Base-by-base conservation (phyloP, 2,113 vertebrate species). In the Amphilophus citrinellus region DNA sequence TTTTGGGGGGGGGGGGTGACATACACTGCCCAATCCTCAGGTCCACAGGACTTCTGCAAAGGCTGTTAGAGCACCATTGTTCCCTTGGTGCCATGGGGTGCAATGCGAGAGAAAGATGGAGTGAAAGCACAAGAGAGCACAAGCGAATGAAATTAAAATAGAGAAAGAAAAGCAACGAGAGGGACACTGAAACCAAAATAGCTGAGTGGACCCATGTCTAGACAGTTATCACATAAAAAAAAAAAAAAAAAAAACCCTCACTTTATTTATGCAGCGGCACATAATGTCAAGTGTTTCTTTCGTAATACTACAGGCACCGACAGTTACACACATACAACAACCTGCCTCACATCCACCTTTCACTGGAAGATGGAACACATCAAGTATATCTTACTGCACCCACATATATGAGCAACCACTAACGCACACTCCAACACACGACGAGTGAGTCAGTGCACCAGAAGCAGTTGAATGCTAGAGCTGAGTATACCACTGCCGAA, bases 1-100 rank as follows among this genome's bases (percentile, higher is more conserved):
- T 24, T 66, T 66, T 2, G 5, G 30, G 30, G 24, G 24, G 24
- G 24, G 24, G 24, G 24, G 24, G 24, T 2, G 22, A n/a, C n/a
- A n/a, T n/a, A n/a, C n/a, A n/a, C n/a, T n/a, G n/a, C n/a, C n/a
- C n/a, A n/a, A 2, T 83, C 86, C 80, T 80, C 85, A 61, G 35
- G 68, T 84, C 58, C 79, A 77, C n/a, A n/a, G 68, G 61, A 84
- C 84, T 85, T 79, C 68, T 84, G 84, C 82, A 86, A 89, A 91
- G 84, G 83, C 61, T 92, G 83, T 83, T 75, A 68, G 60, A 87
- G 79, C 85, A 78, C 24, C 66, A 37, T 53, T 60, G 53, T 35
- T 83, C 85, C 88, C 89, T 60, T 63, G 88, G 87, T 80, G 76
- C n/a, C 42, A 80, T 15, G 57, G 50, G 68, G 79, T 62, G 61